Conservation (phyloP, 2,113 vertebrate genomes). For the Coturnix japonica region DNA sequence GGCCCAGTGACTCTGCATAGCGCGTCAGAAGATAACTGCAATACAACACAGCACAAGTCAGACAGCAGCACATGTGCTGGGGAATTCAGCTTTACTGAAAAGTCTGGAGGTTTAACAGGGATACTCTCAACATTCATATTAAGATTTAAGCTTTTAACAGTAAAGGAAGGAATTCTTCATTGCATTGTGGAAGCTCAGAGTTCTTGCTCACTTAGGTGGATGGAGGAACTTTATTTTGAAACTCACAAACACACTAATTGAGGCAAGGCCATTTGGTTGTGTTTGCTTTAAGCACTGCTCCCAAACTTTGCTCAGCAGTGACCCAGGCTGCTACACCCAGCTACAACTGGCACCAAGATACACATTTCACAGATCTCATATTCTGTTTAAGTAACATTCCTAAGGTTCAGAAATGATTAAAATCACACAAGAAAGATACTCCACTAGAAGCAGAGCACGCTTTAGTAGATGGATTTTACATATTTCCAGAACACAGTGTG, state of each 20-base stretch:
- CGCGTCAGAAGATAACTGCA: slow-evolving; percentile 94
- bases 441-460: fast-evolving
- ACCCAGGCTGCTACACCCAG: background rate
- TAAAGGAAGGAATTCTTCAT: background rate
- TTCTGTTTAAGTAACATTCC: background rate
- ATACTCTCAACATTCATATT: background rate
- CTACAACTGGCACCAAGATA: background rate
- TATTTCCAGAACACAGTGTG: background rate
- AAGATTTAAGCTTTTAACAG: background rate
- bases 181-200: background rate
- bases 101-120: background rate
- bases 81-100: background rate
- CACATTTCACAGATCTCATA: background rate
- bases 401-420: background rate
- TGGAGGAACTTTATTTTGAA: background rate
- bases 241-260: background rate
- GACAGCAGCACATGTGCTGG: background rate
- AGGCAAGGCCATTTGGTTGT: background rate
- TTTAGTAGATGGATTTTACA: fast-evolving
- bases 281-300: background rate
- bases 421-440: background rate
- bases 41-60: slow-evolving; percentile 25
- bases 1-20: slow-evolving; percentile 91
- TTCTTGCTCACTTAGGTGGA: background rate
- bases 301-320: background rate